A percentile compares a stretch with the other conserved stretches of the same genome.
Evolutionary conservation across 53 echinoderm and acorn worm genomes (phyloP).

Genomic region (Holothuria leucospilota): DNA sequence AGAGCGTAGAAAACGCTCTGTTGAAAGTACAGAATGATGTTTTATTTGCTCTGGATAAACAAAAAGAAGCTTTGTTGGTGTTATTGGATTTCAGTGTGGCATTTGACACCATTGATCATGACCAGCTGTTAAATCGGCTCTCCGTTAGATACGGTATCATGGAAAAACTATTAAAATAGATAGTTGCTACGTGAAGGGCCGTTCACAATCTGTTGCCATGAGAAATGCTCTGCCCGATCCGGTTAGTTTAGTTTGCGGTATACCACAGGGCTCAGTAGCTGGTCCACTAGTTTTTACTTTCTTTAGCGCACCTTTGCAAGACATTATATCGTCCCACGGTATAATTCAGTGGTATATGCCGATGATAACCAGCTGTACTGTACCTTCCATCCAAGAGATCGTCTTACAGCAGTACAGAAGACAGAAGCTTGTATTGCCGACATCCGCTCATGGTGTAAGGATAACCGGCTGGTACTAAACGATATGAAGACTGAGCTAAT

Average conservation of each 20-base stretch:
- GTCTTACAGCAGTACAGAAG: background rate
- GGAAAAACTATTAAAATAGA: too few relatives aligned
- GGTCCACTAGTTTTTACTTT: constrained; percentile 8
- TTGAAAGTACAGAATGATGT: too few relatives aligned
- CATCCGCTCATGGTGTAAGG: constrained; percentile 11
- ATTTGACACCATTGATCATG: too few relatives aligned
- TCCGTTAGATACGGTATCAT: too few relatives aligned
- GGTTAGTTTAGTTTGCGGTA: background rate
- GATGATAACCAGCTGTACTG: constrained; percentile 51
- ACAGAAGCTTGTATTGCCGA: constrained; percentile 31
- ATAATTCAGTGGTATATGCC: constrained; percentile 47
- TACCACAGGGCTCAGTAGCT: constrained; percentile 17
- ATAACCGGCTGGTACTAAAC: constrained; percentile 5
- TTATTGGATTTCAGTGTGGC: too few relatives aligned
- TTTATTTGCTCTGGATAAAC: too few relatives aligned
- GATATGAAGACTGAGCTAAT: too few relatives aligned
- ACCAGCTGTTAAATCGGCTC: too few relatives aligned
- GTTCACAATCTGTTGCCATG: constrained; percentile 9
- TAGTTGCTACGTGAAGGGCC: too few relatives aligned
- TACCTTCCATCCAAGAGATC: background rate
- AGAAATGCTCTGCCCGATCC: constrained; percentile 18
- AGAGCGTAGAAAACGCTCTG: too few relatives aligned
- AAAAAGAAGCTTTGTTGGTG: too few relatives aligned
- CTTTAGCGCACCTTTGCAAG: constrained; percentile 42
- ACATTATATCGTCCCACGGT: constrained; percentile 55